Evolutionary conservation across 2,113 vertebrate genomes (phyloP).

Genomic region (Cnemophilus loriae): DNA sequence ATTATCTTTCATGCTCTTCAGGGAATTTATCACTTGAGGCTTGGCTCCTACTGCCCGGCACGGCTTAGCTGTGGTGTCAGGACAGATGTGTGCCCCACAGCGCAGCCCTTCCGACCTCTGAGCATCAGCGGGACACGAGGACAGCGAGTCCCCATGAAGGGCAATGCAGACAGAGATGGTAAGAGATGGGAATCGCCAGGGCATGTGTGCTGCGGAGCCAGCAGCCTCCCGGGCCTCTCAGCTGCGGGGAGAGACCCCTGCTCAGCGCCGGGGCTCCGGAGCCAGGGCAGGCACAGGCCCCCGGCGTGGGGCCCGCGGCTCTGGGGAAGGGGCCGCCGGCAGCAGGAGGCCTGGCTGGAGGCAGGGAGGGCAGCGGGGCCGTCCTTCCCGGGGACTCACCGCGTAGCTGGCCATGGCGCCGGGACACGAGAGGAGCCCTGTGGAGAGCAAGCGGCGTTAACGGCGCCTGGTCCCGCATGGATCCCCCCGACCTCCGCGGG

Average conservation of each 20-base stretch:
- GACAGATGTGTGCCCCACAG: accelerated
- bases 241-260: background rate
- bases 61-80: background rate
- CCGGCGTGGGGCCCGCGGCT: background rate
- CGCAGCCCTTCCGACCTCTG: background rate
- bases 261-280: background rate
- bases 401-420: background rate
- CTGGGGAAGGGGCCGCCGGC: background rate
- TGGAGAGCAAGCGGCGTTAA: background rate
- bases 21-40: background rate
- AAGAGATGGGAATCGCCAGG: background rate
- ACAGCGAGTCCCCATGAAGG: accelerated
- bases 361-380: background rate
- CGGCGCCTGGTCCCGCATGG: background rate
- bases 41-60: background rate
- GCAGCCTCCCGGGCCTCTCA: background rate
- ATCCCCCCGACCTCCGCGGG: too few relatives aligned
- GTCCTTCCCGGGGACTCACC: background rate
- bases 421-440: background rate
- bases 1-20: background rate
- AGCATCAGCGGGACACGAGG: background rate
- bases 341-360: background rate
- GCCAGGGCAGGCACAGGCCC: background rate
- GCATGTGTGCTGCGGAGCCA: accelerated
- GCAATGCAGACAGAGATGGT: accelerated